Conservation (phyloP, 2,888 invertebrate genomes). For the Morpho achilles region DNA sequence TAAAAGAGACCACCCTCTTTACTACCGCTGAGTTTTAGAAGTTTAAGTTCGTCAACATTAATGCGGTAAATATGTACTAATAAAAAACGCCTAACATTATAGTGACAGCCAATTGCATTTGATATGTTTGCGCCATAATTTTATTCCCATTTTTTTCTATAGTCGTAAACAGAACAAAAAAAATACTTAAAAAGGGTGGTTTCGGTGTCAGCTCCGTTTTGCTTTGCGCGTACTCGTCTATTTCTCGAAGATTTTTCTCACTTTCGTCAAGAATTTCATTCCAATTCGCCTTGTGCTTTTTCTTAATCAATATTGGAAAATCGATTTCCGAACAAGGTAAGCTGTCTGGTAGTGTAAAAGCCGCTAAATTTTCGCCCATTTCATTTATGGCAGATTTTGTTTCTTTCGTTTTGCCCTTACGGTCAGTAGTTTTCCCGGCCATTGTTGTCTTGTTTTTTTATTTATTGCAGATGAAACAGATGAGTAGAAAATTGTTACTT, state of each 20-base stretch:
- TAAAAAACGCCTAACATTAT: too few species aligned
- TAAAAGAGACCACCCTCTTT: too few species aligned
- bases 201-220: slow-evolving; percentile 40
- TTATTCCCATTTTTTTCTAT: too few species aligned
- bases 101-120: too few species aligned
- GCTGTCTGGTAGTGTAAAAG: slow-evolving; percentile 59
- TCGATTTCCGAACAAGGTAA: slow-evolving; percentile 62
- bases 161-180: background rate
- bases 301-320: slow-evolving; percentile 51
- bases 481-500: background rate
- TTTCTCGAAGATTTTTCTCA: slow-evolving; percentile 40
- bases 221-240: slow-evolving; percentile 45
- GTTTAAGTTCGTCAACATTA: too few species aligned
- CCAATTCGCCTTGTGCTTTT: slow-evolving; percentile 49
- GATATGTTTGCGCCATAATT: too few species aligned
- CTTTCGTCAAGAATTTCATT: slow-evolving; percentile 52
- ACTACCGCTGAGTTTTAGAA: too few species aligned
- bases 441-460: slow-evolving; percentile 29
- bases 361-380: slow-evolving; percentile 39
- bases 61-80: too few species aligned
- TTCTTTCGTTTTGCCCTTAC: slow-evolving; percentile 51
- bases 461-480: background rate
- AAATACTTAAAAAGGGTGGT: slow-evolving; percentile 53
- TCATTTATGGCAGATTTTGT: slow-evolving; percentile 38
- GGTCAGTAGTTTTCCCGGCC: slow-evolving; percentile 53